Evolutionary conservation across 2,113 vertebrate genomes (phyloP).

Genomic region (Bombycilla garrulus): DNA sequence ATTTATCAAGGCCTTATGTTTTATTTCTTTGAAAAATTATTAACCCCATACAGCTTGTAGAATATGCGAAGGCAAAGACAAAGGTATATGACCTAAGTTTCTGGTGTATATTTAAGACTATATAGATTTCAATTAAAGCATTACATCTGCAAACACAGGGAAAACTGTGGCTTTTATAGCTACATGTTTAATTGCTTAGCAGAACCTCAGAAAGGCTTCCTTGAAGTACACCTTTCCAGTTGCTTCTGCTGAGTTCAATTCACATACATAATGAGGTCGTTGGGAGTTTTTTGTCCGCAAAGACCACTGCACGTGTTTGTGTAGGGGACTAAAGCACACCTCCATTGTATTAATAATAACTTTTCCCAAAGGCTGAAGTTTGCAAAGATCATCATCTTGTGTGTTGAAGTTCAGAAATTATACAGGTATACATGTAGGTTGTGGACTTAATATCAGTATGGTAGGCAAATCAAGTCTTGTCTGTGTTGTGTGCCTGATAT

Average conservation of each 20-base stretch:
- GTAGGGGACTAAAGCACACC: not conserved
- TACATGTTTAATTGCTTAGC: not conserved
- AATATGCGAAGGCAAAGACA: not conserved
- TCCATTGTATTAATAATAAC: not conserved
- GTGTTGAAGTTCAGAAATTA: not conserved
- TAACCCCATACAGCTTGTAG: not conserved
- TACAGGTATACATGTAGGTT: rapidly evolving
- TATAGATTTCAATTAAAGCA: not conserved
- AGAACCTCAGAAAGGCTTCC: not conserved
- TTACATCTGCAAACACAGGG: not conserved
- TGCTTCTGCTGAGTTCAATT: not conserved
- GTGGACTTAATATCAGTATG: not conserved
- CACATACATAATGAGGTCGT: not conserved
- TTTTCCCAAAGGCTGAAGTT: not conserved
- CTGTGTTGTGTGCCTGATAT: not conserved
- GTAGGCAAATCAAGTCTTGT: not conserved
- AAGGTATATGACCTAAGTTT: not conserved
- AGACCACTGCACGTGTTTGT: not conserved
- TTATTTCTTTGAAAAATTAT: not conserved
- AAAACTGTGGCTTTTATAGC: not conserved
- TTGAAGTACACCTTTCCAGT: not conserved
- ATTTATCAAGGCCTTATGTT: not conserved
- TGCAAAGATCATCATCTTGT: not conserved
- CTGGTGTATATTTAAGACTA: not conserved
- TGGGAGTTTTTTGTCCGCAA: not conserved